Evolutionary conservation across 2,113 vertebrate species (phyloP).

Genomic region (Pseudonaja textilis): DNA sequence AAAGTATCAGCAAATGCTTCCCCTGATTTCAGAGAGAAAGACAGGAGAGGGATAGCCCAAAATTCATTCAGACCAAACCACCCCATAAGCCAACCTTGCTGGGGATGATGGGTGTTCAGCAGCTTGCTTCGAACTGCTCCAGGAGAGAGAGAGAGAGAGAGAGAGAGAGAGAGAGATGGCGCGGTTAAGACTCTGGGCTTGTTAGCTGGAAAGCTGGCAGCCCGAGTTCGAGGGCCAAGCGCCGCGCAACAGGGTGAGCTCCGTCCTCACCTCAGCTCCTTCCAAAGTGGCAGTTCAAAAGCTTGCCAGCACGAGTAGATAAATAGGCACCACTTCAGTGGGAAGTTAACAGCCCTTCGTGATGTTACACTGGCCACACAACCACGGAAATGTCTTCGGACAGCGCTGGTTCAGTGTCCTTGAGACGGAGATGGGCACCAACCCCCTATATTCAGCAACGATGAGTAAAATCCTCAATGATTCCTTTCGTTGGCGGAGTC

Average conservation of each 20-base stretch:
- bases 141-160: background rate
- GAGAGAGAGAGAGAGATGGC: too few relatives aligned
- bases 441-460: background rate
- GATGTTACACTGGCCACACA: too few relatives aligned
- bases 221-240: too few relatives aligned
- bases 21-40: background rate
- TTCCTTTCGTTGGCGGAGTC: background rate
- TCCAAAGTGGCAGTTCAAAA: too few relatives aligned
- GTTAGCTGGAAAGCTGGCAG: too few relatives aligned
- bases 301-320: too few relatives aligned
- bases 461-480: background rate
- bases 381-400: too few relatives aligned
- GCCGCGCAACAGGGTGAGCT: too few relatives aligned
- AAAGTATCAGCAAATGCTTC: background rate
- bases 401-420: background rate
- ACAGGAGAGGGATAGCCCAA: background rate
- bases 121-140: background rate
- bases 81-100: background rate
- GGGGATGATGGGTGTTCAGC: background rate
- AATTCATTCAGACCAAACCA: background rate
- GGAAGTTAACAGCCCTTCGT: too few relatives aligned
- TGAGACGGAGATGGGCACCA: background rate
- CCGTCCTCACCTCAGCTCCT: too few relatives aligned
- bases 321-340: too few relatives aligned
- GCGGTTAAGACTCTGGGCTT: background rate